Base-by-base conservation (phyloP, 2,113 vertebrate genomes). In the Echinops telfairi region DNA sequence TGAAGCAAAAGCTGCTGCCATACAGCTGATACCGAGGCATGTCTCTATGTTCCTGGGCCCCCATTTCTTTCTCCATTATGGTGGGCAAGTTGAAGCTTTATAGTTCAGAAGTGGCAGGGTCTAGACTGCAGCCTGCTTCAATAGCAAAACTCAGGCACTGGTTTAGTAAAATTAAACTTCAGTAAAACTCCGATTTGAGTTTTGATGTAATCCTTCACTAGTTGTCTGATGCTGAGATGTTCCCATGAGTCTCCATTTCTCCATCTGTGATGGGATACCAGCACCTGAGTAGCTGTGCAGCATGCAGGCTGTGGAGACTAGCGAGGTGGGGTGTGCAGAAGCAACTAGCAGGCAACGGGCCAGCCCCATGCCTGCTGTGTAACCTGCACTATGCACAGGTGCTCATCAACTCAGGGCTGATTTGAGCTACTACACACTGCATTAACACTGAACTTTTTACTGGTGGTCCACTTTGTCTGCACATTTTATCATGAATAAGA, bases 11-110 rank as follows among this genome's bases (percentile, higher is more conserved):
- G 40, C 40, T 40, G 40, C 40, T 40, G 40, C 4, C 40, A 40
- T 40, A 7, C 12, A 11, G 60, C 2, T 1, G 36, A 38, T 16
- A 33, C 19, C 40, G 25, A 0, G 0, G 58, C 0, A 33, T n/a
- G 85, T 17, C n/a, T 38, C 29, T 5, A 14, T 19, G 64, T n/a
- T 64, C 36, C 68, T 22, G 40, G 12, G 4, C 2, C 60, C 62
- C 73, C 2, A 5, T 20, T 83, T 86, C 33, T 57, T 94, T 88
- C 29, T 86, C 25, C n/a, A 23, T 87, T 64, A 57, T 60, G 81
- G 47, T 43, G 23, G 57, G 53, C 20, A 81, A 27, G 4, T 11
- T 38, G 78, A 88, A 43, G 40, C 60, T 62, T 71, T 38, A 70
- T 70, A 66, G n/a, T 62, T 27, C 36, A 47, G 14, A 83, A 43